phyloP scores from a whole-genome alignment of 2,113 vertebrate species.

The Megaleporinus macrocephalus region DNA sequence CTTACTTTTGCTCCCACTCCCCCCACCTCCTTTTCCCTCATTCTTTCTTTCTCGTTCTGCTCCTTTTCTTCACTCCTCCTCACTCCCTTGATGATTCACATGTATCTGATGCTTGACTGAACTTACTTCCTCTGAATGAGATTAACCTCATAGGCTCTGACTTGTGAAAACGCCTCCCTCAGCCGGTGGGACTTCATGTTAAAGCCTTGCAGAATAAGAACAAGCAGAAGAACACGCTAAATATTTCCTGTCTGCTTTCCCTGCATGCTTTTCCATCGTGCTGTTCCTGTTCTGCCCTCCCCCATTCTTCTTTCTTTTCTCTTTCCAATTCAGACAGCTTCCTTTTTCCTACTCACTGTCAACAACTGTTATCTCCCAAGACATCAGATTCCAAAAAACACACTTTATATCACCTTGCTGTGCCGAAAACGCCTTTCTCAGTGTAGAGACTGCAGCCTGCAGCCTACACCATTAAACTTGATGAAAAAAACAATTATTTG shows the following conservation, averaged over 20 bases:
- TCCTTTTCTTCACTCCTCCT: background rate
- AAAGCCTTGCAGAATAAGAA: background rate
- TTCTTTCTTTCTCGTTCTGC: background rate
- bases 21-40: constrained; percentile 3
- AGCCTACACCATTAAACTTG: background rate
- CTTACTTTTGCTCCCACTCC: background rate
- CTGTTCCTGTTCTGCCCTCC: background rate
- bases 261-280: background rate
- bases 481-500: too few relatives aligned
- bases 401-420: background rate
- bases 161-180: background rate
- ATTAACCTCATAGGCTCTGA: constrained; percentile 6
- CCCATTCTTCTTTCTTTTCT: background rate
- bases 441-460: background rate
- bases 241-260: constrained; percentile 1
- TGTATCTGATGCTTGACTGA: constrained; percentile 35
- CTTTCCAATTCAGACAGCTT: background rate
- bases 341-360: background rate
- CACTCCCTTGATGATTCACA: constrained; percentile 23
- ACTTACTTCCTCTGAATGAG: constrained; percentile 13
- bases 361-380: constrained; percentile 16
- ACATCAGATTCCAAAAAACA: background rate
- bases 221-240: background rate
- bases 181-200: background rate
- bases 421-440: background rate